Base-by-base conservation (phyloP, 2,888 invertebrate genomes). In the Luperina nickerlii region DNA sequence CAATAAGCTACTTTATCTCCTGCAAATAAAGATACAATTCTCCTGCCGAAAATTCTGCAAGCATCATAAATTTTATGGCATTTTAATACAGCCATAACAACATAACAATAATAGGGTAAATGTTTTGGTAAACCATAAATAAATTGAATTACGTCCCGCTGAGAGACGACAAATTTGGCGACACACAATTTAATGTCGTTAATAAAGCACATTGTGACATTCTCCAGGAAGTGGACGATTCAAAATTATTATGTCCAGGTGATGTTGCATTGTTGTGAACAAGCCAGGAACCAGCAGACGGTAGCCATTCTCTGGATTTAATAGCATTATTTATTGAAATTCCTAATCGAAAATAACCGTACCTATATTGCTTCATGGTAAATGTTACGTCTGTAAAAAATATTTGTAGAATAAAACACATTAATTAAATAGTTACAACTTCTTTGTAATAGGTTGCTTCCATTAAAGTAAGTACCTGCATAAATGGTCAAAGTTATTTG, bases 101-200 rank as follows among this genome's bases (percentile, higher is more conserved):
- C 95, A 93, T 92, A 94, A 95, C 95, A 96, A 96, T 96, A 96
- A 96, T 96, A 96, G 96, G 96, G 95, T 95, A 96, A 96, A 97
- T 97, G 96, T 96, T 96, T 96, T 96, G 96, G 96, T 96, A 96
- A 95, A 94, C 95, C 96, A 96, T 96, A 96, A 96, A 97, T 96
- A 95, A 95, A 94, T 94, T 94, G 91, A 92, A 93, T 93, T 92
- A 92, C 92, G 90, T 94, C 94, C 94, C 92, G 95, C 94, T 92
- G 95, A 89, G 95, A 88, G 92, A 89, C 90, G 94, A 95, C 95
- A 94, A 95, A 96, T 95, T 95, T 88, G 90, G 91, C 90, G 90
- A 93, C 92, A 93, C 92, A 91, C 85, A 83, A 87, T 91, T 91
- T 90, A 79, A 87, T 90, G 87, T 86, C 81, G 85, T 84, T 87